Conservation (phyloP, 2,113 vertebrate species). For the Proterorhinus semilunaris region DNA sequence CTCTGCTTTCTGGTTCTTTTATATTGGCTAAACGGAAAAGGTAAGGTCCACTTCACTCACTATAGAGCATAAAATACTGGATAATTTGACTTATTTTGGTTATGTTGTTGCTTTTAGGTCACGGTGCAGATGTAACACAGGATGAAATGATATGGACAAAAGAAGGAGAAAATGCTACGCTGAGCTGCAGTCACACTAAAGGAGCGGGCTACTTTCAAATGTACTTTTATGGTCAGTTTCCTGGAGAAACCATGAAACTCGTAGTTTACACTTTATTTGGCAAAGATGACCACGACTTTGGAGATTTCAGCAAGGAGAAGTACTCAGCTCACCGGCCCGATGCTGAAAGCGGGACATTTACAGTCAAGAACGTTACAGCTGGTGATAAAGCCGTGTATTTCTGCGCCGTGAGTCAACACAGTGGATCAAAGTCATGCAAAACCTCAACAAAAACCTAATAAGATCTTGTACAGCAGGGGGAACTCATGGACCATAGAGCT, state of each 20-base stretch:
- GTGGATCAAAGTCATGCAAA: background rate
- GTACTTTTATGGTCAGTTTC: constrained; percentile 61
- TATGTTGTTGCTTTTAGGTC: no score
- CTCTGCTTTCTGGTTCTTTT: no score
- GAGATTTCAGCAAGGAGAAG: background rate
- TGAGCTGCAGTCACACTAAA: constrained; percentile 23
- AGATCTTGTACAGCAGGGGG: no score
- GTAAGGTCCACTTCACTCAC: no score
- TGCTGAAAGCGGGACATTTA: background rate
- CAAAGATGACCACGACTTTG: background rate
- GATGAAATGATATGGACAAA: background rate
- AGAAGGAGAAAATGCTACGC: constrained; percentile 9
- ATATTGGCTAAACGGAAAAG: no score
- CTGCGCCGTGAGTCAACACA: constrained; percentile 11
- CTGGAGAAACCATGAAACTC: constrained; percentile 39
- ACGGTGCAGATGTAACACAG: background rate
- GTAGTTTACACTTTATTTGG: constrained; percentile 41
- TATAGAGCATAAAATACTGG: no score
- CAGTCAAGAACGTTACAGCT: background rate
- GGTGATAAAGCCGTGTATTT: constrained; percentile 11
- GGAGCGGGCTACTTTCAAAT: constrained; percentile 8
- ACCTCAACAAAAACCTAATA: background rate
- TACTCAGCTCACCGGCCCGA: background rate
- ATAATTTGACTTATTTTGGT: no score
- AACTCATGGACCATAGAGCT: no score